phyloP scores from a whole-genome alignment of 2,888 invertebrate genomes.

The Hypolimnas misippus region DNA sequence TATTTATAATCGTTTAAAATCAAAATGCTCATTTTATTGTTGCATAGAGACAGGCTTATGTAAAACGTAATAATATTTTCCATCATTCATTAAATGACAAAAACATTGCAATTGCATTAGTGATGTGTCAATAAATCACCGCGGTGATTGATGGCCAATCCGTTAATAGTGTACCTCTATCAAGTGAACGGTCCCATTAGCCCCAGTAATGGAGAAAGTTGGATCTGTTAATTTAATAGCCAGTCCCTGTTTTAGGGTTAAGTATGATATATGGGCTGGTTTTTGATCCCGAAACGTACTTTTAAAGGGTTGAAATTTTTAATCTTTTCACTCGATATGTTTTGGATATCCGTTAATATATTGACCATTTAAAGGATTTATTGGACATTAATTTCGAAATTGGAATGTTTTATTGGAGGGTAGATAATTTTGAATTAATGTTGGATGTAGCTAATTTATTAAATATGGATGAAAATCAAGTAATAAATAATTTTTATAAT shows the following conservation, averaged over 20 bases:
- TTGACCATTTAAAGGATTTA: neutral
- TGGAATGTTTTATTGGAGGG: neutral
- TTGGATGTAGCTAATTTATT: too few species aligned
- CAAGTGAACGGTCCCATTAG: slow-evolving; percentile 34
- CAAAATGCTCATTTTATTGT: too few species aligned
- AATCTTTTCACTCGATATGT: neutral
- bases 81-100: slow-evolving; percentile 20
- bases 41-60: neutral
- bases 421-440: neutral
- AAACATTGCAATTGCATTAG: slow-evolving; percentile 39
- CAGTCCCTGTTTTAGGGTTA: slow-evolving; percentile 21
- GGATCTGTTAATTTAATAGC: slow-evolving; percentile 31
- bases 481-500: too few species aligned
- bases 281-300: neutral
- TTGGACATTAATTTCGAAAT: neutral
- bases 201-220: slow-evolving; percentile 32
- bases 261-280: slow-evolving; percentile 19
- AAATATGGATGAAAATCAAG: too few species aligned
- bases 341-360: neutral
- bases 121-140: slow-evolving; percentile 41
- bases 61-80: neutral
- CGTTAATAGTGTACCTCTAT: slow-evolving; percentile 50
- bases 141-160: slow-evolving; percentile 49
- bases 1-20: too few species aligned
- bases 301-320: slow-evolving; percentile 1